These are phyloP conservation scores for Apostichopus leukothele DNA, from an alignment of 53 echinoderm and acorn worm species.

Conservation along the genomic window DNA sequence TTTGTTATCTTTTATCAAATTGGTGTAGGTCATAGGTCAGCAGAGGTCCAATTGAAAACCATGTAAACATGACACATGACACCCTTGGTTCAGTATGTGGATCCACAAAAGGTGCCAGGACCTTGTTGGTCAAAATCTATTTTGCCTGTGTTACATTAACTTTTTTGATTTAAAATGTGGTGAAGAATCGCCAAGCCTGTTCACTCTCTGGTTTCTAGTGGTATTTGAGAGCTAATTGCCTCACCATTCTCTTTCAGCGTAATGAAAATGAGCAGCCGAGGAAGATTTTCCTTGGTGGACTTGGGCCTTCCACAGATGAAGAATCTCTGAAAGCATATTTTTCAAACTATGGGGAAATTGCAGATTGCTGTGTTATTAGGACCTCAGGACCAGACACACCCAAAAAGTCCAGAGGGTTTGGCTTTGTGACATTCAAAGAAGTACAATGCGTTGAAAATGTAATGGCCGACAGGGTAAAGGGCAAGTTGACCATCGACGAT, in stretches of 20 bases:
- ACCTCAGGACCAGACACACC: conserved; percentile 45
- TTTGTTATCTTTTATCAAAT: no score
- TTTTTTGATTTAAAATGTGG: no score
- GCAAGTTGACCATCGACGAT: conserved; percentile 61
- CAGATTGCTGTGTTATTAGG: conserved; percentile 86
- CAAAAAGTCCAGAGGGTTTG: conserved; percentile 84
- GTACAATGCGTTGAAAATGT: conserved; percentile 68
- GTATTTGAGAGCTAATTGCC: no score
- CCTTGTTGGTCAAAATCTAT: no score
- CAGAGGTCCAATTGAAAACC: no score
- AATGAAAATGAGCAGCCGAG: conserved; percentile 80
- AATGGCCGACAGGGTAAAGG: conserved; percentile 59
- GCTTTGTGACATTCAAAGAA: conserved; percentile 85
- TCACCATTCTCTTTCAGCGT: not conserved
- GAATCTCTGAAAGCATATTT: conserved; percentile 69
- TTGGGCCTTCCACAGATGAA: conserved; percentile 72
- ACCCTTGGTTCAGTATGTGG: no score
- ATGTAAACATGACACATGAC: no score
- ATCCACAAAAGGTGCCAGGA: no score
- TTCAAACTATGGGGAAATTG: conserved; percentile 76
- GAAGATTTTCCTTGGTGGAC: conserved; percentile 93
- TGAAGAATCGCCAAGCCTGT: no score
- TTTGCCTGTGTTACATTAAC: no score
- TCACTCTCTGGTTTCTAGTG: no score
- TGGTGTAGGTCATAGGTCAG: no score